Evolutionary conservation across 2,888 invertebrate genomes (phyloP), one percentile per base, ranked within the genome.

Genomic region (Eumerus sabulonum): DNA sequence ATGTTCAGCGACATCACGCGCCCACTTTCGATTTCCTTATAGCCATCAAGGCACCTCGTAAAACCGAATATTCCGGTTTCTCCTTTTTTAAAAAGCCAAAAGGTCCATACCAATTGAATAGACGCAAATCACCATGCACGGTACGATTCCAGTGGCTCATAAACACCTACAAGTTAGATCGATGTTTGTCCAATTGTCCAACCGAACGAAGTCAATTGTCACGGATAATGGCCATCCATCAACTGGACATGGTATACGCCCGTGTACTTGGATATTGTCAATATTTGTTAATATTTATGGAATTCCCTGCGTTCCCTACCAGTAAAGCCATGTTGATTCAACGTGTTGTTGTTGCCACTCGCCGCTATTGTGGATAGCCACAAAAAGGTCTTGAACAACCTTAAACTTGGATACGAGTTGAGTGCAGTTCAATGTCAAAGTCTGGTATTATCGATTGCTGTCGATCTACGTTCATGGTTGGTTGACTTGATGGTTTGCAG

Each of bases 331-430:
- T 27, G 27, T 27, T 27, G 27, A 7, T 27, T 4, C 7, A 27
- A 7, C 27, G 27, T 27, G n/a, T 27, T 27, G 3, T 27, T 27
- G 7, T 40, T 40, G 40, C 12, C 11, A 40, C 12, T 40, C 3
- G 57, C 19, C 40, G 62, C 62, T 59, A 54, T 38, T n/a, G n/a
- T n/a, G 17, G 47, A 48, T 38, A 47, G 38, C 40, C 63, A 7
- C 27, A 36, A 64, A 63, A 73, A 54, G 68, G 73, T 63, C 47
- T 73, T 59, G 63, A 12, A 59, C 73, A 79, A 68, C 77, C 77
- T 79, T 73, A 63, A 73, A 73, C 77, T 77, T 79, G 77, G 73
- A 48, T 27, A 53, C 48, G 68, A 60, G 63, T 27, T 36, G 62
- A 18, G 63, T 40, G n/a, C 66, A 45, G 27, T 53, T 45, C 59